Evolutionary conservation across 2,797 vertebrate species (phyloP).

Genomic region (Balearica regulorum): DNA sequence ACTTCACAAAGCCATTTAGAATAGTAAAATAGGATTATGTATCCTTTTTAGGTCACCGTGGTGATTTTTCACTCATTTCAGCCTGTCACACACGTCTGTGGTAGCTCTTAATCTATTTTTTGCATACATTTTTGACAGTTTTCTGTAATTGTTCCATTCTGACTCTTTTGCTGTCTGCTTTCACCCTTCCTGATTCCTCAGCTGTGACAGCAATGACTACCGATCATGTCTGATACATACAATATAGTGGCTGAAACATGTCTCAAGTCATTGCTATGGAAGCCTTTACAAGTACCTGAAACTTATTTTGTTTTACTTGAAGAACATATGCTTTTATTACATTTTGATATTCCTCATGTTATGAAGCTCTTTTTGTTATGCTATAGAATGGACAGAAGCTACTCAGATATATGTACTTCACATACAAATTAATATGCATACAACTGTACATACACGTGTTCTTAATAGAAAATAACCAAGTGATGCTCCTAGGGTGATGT

Average conservation of each 20-base stretch:
- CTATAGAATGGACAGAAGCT: background rate
- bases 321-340: background rate
- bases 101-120: constrained; percentile 11
- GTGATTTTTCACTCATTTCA: background rate
- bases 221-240: background rate
- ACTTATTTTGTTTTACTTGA: background rate
- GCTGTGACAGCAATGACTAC: background rate
- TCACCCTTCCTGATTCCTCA: background rate
- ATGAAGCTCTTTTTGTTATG: background rate
- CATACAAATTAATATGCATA: background rate
- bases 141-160: background rate
- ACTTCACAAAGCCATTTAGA: constrained; percentile 3
- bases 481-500: background rate
- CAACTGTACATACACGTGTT: background rate
- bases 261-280: background rate
- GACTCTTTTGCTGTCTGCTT: constrained; percentile 1
- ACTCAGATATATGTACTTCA: background rate
- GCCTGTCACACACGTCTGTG: background rate
- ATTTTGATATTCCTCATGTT: background rate
- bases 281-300: background rate
- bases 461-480: background rate
- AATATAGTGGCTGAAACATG: background rate
- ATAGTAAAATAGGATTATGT: background rate
- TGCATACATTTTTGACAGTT: background rate
- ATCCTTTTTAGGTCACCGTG: background rate